Evolutionary conservation across 2,888 invertebrate species (phyloP), one percentile per base, ranked within the genome.

Genomic region (Ophion ventricosus): DNA sequence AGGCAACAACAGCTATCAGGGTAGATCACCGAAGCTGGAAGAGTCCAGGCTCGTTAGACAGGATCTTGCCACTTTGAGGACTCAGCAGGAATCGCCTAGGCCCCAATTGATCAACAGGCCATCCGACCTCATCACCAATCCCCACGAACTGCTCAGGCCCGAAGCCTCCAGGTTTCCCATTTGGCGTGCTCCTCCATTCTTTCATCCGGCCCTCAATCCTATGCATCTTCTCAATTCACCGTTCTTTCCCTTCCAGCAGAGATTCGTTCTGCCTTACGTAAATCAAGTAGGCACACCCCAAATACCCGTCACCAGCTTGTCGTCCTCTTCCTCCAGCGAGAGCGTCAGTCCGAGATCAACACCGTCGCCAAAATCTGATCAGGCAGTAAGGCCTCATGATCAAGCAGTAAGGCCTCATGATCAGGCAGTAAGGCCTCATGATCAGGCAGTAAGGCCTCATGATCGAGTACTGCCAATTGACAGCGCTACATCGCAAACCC

Each of bases 211-310:
- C 2, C 77, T 92, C 10, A 91, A 89, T 69, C 92, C 90, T 67
- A 92, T 92, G 92, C 92, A 92, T 77, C 87, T 92, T 20, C 87
- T 92, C 17, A 92, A 91, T 85, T 85, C 91, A n/a, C 91, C 92
- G 7, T 92, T 92, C 74, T 92, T 92, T 61, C 91, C 92, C 14
- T 92, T 92, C 72, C 92, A 91, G 76, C 92, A 92, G 69, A 88
- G 92, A 5, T 92, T 92, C 74, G 89, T 92, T 49, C 90, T 92
- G 3, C 92, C 92, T 3, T 92, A 92, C 82, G 89, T 91, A 74
- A 91, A 91, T 49, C 92, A 92, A 83, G 87, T 90, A 0, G 90
- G 89, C 20, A 81, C 88, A 0, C 86, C 90, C 0, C 90, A 90
- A 67, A 89, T 91, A 49, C 86, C 87, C 35, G 87, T 90, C 0